Evolutionary conservation across 2,113 vertebrate genomes (phyloP), one percentile per base, ranked within the genome.

Genomic region (Drymodes brunneopygia): DNA sequence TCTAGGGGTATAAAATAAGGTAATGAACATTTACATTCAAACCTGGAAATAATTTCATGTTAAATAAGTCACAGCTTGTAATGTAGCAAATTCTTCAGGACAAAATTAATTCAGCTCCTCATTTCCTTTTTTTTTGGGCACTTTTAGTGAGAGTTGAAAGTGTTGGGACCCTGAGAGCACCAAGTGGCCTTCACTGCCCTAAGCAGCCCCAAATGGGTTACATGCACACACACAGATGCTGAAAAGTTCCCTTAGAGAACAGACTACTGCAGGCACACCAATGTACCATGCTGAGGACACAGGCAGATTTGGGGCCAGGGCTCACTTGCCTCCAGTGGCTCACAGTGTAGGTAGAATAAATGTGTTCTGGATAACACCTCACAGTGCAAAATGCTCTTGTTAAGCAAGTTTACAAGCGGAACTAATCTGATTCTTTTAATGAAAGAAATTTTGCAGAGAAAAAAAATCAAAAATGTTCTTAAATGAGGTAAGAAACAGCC

Each of bases 221-320:
- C 13, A 16, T 0, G 3, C 14, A 22, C 7, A 20, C 6, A 51
- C 6, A 44, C 7, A 61, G 45, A 48, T 5, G 15, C 18, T 20
- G 24, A 23, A 36, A 56, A 60, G 4, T 69, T 13, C 29, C 12
- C 22, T 67, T 12, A 38, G 38, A 82, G 33, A 23, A 23, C 23
- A 35, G 29, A 20, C 3, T 70, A 10, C 36, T 61, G 42, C 31
- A 50, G 23, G 44, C 4, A 21, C 29, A 21, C 7, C 24, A 38
- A 15, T 3, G 22, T 35, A 31, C 31, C 8, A 2, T 19, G 22
- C 31, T 81, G 44, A 50, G 28, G 36, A 51, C 8, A 22, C 23
- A 29, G 65, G 16, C 29, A 40, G 31, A 19, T 73, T 35, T 21
- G 9, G 35, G 38, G 24, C n/a, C 48, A 58, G 33, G 42, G 5